phyloP scores from a whole-genome alignment of 2,113 vertebrate genomes.

The Egretta garzetta region DNA sequence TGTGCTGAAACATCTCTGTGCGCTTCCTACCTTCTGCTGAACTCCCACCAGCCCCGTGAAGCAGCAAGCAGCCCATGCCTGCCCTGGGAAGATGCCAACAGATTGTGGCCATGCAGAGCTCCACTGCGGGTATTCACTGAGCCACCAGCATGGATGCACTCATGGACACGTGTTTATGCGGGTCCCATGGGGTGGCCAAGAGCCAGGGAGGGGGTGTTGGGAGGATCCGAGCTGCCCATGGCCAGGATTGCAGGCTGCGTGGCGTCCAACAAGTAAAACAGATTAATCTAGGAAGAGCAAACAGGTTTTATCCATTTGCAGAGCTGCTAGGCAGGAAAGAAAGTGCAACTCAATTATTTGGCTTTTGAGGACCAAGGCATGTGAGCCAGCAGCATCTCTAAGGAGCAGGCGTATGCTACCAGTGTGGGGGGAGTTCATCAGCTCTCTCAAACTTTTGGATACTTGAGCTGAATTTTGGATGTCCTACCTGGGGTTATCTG shows the following conservation, averaged over 20 bases:
- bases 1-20: background rate
- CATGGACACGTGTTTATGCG: background rate
- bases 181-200: background rate
- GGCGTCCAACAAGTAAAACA: background rate
- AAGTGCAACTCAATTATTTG: background rate
- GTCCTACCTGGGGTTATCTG: background rate
- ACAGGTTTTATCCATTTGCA: background rate
- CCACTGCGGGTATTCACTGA: rapidly evolving
- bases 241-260: background rate
- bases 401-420: background rate
- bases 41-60: background rate
- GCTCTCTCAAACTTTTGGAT: background rate
- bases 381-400: background rate
- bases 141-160: background rate
- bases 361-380: background rate
- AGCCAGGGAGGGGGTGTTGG: background rate
- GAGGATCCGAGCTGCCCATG: background rate
- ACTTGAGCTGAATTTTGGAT: background rate
- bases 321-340: background rate
- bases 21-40: background rate
- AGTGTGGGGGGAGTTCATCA: background rate
- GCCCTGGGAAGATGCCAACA: background rate
- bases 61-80: background rate
- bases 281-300: background rate
- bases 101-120: background rate